Conservation (phyloP, 92 coral and sea anemone genomes). For the Epizoanthus rinbou region DNA sequence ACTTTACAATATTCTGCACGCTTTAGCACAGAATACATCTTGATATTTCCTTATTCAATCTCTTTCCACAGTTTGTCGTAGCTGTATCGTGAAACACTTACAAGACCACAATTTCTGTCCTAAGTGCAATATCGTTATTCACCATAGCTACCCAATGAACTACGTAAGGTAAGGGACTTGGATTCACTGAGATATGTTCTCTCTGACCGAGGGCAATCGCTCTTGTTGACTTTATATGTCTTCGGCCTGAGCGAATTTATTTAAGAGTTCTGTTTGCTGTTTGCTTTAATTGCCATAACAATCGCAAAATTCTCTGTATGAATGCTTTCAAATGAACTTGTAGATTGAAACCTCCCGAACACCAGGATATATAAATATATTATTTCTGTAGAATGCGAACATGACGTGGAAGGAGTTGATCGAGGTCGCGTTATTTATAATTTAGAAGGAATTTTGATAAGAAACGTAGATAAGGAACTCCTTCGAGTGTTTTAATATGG, state of each 20-base stretch:
- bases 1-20: neutral
- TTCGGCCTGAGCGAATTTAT: conserved; percentile 11
- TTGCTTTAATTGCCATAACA: conserved; percentile 1
- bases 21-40: neutral
- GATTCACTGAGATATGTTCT: neutral
- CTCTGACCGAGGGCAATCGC: conserved; percentile 1
- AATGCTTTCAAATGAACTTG: neutral
- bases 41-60: no score
- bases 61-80: conserved; percentile 82
- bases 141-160: conserved; percentile 97
- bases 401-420: conserved; percentile 10
- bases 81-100: conserved; percentile 90
- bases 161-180: conserved; percentile 76
- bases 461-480: conserved; percentile 26
- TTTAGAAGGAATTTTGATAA: conserved; percentile 41
- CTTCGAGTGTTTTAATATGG: conserved; percentile 53
- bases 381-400: neutral
- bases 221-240: conserved; percentile 3
- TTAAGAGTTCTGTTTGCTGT: conserved; percentile 15
- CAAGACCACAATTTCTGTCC: conserved; percentile 89
- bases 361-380: neutral
- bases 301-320: neutral
- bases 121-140: conserved; percentile 84
- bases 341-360: neutral
- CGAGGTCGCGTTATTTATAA: conserved; percentile 23